Evolutionary conservation across 2,888 invertebrate genomes (phyloP), one percentile per base, ranked within the genome.

Genomic region (Orthonychiurus folsomi): DNA sequence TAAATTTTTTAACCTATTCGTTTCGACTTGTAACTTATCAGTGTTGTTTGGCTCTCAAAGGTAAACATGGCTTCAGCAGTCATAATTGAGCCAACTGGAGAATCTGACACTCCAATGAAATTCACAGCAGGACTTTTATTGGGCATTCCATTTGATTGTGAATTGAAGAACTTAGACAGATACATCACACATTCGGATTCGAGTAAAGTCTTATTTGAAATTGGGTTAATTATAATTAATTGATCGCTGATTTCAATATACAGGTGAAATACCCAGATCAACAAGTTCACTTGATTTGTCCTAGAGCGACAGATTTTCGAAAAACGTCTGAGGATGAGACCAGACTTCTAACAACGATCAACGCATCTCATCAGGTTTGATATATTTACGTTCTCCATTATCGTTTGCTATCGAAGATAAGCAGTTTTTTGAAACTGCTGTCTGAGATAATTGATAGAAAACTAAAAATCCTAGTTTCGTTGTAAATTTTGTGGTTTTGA

Each of bases 61-160:
- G 88, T 90, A 58, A 82, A 85, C 65, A 88, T 89, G 82, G 88
- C 89, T 75, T 83, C 84, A 23, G 91, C 89, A 3, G 82, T 82
- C 2, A 89, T 95, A 68, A 80, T 89, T 59, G 92, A 94, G 75
- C 94, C 94, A 1, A 85, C 85, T 55, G 87, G 86, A 47, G 86
- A 89, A 75, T 86, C 87, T 18, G 90, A 90, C 72, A 84, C 83
- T 59, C 86, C 90, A 1, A 80, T 93, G 63, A 93, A 93, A 75
- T 93, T 95, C 75, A 92, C 93, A 47, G 93, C 95, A 0, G 95
- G 95, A 0, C 82, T 96, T 2, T 85, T 94, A 58, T 84, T 93
- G 65, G 89, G 89, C 47, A 85, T 95, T 50, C 87, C 88, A 18
- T 81, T 95, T 62, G 89, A 93, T 74, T 93, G 92, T 0, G 90